Evolutionary conservation across 2,888 invertebrate species (phyloP), one percentile per base, ranked within the genome.

Genomic region (Melieria picta): DNA sequence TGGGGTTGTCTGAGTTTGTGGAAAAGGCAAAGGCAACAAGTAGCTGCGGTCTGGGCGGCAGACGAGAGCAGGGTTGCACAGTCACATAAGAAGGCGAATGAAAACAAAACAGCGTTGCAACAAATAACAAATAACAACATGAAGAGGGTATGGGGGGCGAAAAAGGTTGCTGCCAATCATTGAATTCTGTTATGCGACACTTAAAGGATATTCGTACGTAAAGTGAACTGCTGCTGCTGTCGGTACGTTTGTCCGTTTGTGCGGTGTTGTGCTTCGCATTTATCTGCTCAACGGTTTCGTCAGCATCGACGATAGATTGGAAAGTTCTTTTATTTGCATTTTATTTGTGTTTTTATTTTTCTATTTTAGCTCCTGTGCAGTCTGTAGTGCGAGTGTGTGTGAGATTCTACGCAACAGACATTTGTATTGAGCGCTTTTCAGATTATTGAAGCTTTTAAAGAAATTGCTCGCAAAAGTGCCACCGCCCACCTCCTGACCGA

Each of bases 381-480:
- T 30, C 30, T 30, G 30, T 30, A 30, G 30, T 30, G 30, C 30
- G 30, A 30, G 30, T 13, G 13, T 13, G 10, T n/a, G 16, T 10
- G 16, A 47, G 60, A 56, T 72, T 60, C 57, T 57, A 4, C 48
- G 10, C 65, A 48, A 60, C 42, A 60, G 43, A 47, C 52, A 65
- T 65, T 52, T 10, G 13, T 58, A 65, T 70, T 58, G 64, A 50
- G 46, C 52, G 45, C 48, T 61, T 55, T 16, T 60, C 9, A 55
- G 58, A 63, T 69, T 64, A 67, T 73, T 69, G 60, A 65, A 62
- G 73, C 71, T 71, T 74, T 74, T 63, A 74, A 71, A 65, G 71
- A 74, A 74, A 74, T 71, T 74, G 69, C 71, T 55, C 11, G 57
- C 58, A 67, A 58, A 68, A 57, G 68, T 68, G 46, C 42, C 63